phyloP scores from a whole-genome alignment of 2,797 vertebrate species.

The Ctenochaetus hawaiiensis region DNA sequence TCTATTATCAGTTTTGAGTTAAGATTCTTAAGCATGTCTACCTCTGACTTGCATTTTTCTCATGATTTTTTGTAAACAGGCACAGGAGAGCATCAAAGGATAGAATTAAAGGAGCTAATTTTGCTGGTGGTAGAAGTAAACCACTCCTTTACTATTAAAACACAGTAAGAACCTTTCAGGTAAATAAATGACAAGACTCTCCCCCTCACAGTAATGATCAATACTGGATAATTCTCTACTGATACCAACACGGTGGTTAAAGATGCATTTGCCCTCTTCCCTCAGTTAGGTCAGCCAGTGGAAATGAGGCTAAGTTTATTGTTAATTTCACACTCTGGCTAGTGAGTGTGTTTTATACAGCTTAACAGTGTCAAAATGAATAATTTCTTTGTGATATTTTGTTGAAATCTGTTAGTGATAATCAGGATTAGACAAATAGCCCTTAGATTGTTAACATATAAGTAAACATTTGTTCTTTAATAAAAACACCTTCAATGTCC shows the following conservation, averaged over 20 bases:
- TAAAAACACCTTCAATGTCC: background rate
- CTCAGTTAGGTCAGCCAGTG: slow-evolving; percentile 4
- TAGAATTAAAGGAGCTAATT: too few relatives aligned
- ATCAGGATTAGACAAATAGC: too few relatives aligned
- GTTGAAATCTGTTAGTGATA: too few relatives aligned
- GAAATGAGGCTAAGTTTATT: slow-evolving; percentile 1
- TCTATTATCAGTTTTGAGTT: background rate
- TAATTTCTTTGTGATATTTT: background rate
- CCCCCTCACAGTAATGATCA: background rate
- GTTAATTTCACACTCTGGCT: background rate
- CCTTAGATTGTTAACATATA: too few relatives aligned
- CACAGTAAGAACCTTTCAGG: background rate
- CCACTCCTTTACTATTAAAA: background rate
- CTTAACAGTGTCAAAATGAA: background rate
- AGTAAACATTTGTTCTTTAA: background rate
- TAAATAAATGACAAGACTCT: slow-evolving; percentile 5
- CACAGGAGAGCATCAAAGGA: background rate
- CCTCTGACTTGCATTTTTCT: background rate
- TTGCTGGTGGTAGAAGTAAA: too few relatives aligned
- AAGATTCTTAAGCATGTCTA: background rate
- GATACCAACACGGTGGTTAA: slow-evolving; percentile 10
- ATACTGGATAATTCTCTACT: background rate
- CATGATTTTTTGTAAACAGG: background rate
- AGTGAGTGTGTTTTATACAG: background rate
- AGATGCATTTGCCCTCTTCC: background rate